Percentiles rank a stretch among this genome's conserved stretches.
These are phyloP conservation scores for Mellivora capensis DNA, from an alignment of 2,113 vertebrate genomes.

Conservation along the genomic window DNA sequence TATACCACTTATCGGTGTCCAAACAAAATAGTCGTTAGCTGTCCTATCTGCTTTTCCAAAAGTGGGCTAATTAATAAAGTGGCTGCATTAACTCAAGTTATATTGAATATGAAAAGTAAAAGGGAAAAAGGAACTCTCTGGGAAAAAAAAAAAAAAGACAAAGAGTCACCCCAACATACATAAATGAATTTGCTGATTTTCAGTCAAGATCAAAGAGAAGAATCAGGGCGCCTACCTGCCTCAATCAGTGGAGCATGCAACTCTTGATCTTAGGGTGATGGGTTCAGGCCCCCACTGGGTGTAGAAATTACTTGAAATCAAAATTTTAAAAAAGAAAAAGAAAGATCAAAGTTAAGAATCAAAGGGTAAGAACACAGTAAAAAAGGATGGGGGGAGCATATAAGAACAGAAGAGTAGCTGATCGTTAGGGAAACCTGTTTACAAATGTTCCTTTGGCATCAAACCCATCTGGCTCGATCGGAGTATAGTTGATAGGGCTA, in stretches of 20 bases:
- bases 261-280: neutral
- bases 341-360: neutral
- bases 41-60: neutral
- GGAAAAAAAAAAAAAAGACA: neutral
- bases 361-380: neutral
- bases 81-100: neutral
- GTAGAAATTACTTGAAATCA: neutral
- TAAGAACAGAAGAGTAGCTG: neutral
- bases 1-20: neutral
- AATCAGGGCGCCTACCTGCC: neutral
- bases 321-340: neutral
- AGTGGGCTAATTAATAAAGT: neutral
- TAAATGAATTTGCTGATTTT: neutral
- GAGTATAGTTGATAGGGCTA: rapidly evolving
- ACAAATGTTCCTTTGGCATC: neutral
- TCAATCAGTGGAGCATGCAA: neutral
- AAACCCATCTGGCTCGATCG: neutral
- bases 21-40: neutral
- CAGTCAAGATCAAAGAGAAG: neutral
- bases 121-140: neutral
- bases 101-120: neutral
- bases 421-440: neutral
- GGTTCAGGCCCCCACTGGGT: neutral
- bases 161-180: neutral
- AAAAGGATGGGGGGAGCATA: neutral